These are phyloP conservation scores for Dermatophagoides farinae DNA, from an alignment of 1,140 invertebrate species.

Conservation along the genomic window DNA sequence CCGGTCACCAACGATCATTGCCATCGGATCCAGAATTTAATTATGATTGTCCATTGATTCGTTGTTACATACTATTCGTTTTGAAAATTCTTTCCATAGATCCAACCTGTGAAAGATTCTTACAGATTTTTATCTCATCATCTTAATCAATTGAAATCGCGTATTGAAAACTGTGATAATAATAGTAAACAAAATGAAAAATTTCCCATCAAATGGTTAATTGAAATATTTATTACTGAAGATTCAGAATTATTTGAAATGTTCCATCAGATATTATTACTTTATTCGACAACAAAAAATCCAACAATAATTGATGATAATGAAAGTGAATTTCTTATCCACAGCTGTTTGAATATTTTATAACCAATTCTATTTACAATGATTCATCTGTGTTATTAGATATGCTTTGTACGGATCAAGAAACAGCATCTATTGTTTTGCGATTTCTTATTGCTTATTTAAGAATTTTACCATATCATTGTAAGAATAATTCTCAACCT, in stretches of 20 bases:
- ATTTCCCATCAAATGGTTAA: not conserved
- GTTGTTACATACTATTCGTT: not conserved
- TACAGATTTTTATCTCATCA: not conserved
- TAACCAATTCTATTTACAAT: not conserved
- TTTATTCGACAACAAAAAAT: not conserved
- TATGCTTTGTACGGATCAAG: not conserved
- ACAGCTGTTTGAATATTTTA: not conserved
- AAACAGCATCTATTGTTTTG: not conserved
- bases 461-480: not conserved
- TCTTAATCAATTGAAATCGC: not conserved
- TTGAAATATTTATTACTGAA: slow-evolving; percentile 1
- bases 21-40: not conserved
- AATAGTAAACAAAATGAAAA: not conserved
- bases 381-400: not conserved
- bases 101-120: not conserved
- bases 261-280: not conserved
- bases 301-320: not conserved
- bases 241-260: not conserved
- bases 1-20: too few species aligned
- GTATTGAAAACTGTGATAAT: not conserved
- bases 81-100: not conserved
- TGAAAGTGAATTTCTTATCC: not conserved
- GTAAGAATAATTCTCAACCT: not conserved
- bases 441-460: slow-evolving; percentile 1
- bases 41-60: not conserved